Conservation (phyloP, 1,140 invertebrate species). For the Drosophila ogumai region DNA sequence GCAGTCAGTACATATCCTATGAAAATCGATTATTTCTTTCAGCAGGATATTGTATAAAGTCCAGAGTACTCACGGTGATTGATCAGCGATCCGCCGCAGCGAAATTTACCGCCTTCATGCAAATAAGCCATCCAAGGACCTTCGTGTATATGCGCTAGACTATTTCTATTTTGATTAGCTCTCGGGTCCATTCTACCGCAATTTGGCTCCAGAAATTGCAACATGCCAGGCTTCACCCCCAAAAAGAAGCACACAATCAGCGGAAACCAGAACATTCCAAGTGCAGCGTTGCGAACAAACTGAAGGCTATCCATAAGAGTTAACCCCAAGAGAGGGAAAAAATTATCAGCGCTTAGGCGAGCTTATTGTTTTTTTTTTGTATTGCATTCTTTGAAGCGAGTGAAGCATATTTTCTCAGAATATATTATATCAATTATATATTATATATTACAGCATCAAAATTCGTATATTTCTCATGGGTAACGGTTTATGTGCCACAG, state of each 20-base stretch:
- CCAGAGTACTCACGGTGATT: not conserved
- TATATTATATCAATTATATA: not conserved
- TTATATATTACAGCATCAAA: not conserved
- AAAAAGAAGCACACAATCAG: not conserved
- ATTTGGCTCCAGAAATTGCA: conserved; percentile 12
- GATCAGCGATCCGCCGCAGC: conserved; percentile 17
- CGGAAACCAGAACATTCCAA: conserved; percentile 10
- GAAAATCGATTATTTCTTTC: not conserved
- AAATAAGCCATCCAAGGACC: conserved; percentile 27
- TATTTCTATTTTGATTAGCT: not conserved
- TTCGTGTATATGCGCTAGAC: conserved; percentile 1
- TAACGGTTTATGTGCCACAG: not conserved
- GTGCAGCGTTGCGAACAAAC: not conserved
- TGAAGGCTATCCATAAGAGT: not conserved
- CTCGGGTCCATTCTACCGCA: conserved; percentile 3
- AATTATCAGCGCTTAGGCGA: not conserved
- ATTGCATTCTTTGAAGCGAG: not conserved
- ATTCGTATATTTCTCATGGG: not conserved
- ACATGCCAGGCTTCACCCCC: not conserved
- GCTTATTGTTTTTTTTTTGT: not conserved
- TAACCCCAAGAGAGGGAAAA: too few species aligned
- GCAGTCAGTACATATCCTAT: conserved; percentile 24
- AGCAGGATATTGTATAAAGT: too few species aligned
- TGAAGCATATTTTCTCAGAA: not conserved
- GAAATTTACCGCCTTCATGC: conserved; percentile 2